Percentiles rank a stretch among this genome's conserved stretches.
Conservation (phyloP, 92 coral and sea anemone genomes). For the Zoanthus gigantus region DNA sequence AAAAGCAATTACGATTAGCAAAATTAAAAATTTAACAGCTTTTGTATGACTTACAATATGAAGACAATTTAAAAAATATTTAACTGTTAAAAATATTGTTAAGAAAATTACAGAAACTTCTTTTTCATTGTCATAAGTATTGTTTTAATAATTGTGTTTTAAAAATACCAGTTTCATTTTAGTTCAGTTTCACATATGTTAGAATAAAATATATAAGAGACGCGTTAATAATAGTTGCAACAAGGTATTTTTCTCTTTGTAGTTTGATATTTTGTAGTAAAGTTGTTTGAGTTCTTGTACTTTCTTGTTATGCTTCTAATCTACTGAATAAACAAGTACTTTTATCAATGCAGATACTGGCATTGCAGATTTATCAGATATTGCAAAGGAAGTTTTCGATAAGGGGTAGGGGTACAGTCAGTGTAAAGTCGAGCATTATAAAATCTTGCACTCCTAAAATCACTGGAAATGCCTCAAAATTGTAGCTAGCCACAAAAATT, state of each 20-base stretch:
- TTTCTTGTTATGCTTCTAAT: too few relatives aligned
- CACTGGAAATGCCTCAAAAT: too few relatives aligned
- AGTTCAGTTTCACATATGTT: background rate
- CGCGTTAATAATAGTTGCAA: background rate
- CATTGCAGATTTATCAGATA: too few relatives aligned
- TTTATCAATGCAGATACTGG: too few relatives aligned
- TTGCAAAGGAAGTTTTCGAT: too few relatives aligned
- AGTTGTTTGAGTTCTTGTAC: background rate
- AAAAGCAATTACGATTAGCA: conserved; percentile 6
- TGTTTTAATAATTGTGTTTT: background rate
- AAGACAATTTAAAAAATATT: background rate
- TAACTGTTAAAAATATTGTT: background rate
- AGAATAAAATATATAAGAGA: background rate
- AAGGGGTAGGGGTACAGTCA: too few relatives aligned
- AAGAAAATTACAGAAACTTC: background rate
- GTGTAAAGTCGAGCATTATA: too few relatives aligned
- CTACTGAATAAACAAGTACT: too few relatives aligned
- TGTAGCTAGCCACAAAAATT: background rate
- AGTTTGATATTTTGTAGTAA: conserved; percentile 7
- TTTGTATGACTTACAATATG: conserved; percentile 1
- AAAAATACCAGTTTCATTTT: conserved; percentile 9
- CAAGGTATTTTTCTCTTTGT: background rate
- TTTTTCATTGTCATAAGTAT: background rate
- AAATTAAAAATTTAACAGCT: background rate
- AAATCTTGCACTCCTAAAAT: too few relatives aligned